Base-by-base conservation (phyloP, 2,888 invertebrate species). In the Reticulitermes lucifugus region DNA sequence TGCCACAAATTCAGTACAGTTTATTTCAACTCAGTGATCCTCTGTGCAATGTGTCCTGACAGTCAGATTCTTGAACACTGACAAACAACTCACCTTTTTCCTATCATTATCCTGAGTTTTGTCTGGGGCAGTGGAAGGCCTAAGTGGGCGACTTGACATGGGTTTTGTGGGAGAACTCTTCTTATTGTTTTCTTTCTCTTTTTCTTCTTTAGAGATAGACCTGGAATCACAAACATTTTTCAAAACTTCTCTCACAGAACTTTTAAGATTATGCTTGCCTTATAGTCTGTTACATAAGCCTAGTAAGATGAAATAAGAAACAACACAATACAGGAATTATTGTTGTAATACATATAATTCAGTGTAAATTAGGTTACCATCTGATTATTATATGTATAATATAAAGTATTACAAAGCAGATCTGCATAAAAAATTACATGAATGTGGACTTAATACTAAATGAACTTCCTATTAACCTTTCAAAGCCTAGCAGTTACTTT, bases 151-250 rank as follows among this genome's bases (percentile, higher is more conserved):
- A 70, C 84, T 86, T 91, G 90, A 7, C 92, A 92, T 84, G 91
- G 92, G 93, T 90, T 95, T 94, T 89, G 95, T 94, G 81, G 96
- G 95, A 70, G 95, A 95, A 86, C 94, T 94, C 91, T 96, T 96
- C 88, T 96, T 96, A 89, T 95, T 96, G 90, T 95, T 95, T 91
- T 96, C 96, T 89, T 96, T 95, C 88, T 96, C 96, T 89, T 97
- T 97, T 89, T 97, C 97, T 90, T 96, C 97, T 89, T 96, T 95
- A 86, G 96, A 95, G 87, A 96, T 94, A 83, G 95, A 95, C 92
- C 96, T 96, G 91, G 85, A 89, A 86, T 79, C 77, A 14, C 0
- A 46, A n/a, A 22, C 21, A 60, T 60, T 60, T 60, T 60, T 60
- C 60, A n/a, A 6, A 60, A 60, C n/a, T 6, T 18, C 6, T 60